Evolutionary conservation across 2,113 vertebrate species (phyloP), one percentile per base, ranked within the genome.

Genomic region (Triplophysa dalaica): DNA sequence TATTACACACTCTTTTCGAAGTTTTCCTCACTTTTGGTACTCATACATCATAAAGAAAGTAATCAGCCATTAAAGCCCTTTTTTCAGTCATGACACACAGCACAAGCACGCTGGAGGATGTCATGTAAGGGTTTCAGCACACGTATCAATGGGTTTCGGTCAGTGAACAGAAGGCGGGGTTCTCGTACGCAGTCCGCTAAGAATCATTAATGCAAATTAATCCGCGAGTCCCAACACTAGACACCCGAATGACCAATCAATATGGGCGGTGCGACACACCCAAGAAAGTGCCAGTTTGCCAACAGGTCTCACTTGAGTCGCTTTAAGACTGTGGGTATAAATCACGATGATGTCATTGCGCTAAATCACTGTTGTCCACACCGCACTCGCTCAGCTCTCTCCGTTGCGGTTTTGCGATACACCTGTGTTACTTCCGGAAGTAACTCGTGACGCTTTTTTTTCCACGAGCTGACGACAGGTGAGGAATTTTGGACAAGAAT

Each of bases 401-500:
- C 17, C 16, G 52, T n/a, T 24, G 70, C 45, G 1, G 16, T 21
- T 10, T 52, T 65, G 43, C 12, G 52, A 29, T 73, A 81, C 87
- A 91, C 89, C 90, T 92, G 84, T 41, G 16, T 4, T 24, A 13
- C 21, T 77, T 19, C 85, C 76, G 89, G 87, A 91, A 88, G 86
- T 68, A 38, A 38, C 33, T 8, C 1, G 9, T 75, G 73, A 83
- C 85, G 82, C 81, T 76, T 66, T 77, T 33, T 22, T 70, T 45
- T 26, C 54, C 43, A 48, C 16, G 43, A 21, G 9, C 8, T 52
- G 74, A 38, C 38, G 68, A 83, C 83, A 87, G 82, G 86, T 79
- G 63, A 86, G 84, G 89, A 90, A 92, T 91, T 65, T 80, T 69
- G 4, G 78, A 22, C 72, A 83, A 84, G 81, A 91, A 92, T 92